These are phyloP conservation scores for Erynnis tages DNA, from an alignment of 2,888 invertebrate species.

Conservation along the genomic window DNA sequence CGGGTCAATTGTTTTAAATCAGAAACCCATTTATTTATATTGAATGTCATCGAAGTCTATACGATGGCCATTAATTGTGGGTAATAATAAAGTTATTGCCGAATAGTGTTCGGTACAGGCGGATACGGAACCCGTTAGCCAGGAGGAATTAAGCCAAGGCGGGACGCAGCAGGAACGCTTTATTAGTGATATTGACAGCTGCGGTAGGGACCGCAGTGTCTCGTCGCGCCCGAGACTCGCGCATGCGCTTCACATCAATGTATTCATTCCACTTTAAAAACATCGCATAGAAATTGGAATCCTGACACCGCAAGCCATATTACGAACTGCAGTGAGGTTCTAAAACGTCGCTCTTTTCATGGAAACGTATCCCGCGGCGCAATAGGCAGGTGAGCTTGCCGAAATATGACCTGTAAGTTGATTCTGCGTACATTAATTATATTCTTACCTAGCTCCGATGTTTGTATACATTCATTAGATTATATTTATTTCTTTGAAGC, in stretches of 20 bases:
- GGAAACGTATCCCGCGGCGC: conserved; percentile 35
- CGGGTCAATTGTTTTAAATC: conserved; percentile 66
- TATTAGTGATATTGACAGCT: conserved; percentile 38
- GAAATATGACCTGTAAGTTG: conserved; percentile 66
- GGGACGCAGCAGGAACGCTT: conserved; percentile 22
- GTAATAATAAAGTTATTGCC: conserved; percentile 33
- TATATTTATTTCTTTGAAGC: not conserved
- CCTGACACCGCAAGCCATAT: conserved; percentile 32
- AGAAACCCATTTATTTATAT: conserved; percentile 66
- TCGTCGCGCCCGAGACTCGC: conserved; percentile 44
- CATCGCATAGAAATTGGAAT: conserved; percentile 47
- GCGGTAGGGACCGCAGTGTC: conserved; percentile 27
- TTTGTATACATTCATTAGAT: not conserved
- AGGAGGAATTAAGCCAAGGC: conserved; percentile 33
- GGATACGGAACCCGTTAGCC: conserved; percentile 28
- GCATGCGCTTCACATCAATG: conserved; percentile 51
- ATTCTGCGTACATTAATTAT: not conserved
- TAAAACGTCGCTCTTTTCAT: conserved; percentile 40
- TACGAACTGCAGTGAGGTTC: conserved; percentile 40
- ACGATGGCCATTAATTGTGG: conserved; percentile 51
- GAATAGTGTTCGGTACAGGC: conserved; percentile 14
- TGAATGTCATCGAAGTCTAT: conserved; percentile 46
- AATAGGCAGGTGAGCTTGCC: conserved; percentile 60
- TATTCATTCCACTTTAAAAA: conserved; percentile 47
- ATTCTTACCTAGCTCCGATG: not conserved